These are phyloP conservation scores for Trissolcus basalis DNA, from an alignment of 1,140 invertebrate species.

Conservation along the genomic window DNA sequence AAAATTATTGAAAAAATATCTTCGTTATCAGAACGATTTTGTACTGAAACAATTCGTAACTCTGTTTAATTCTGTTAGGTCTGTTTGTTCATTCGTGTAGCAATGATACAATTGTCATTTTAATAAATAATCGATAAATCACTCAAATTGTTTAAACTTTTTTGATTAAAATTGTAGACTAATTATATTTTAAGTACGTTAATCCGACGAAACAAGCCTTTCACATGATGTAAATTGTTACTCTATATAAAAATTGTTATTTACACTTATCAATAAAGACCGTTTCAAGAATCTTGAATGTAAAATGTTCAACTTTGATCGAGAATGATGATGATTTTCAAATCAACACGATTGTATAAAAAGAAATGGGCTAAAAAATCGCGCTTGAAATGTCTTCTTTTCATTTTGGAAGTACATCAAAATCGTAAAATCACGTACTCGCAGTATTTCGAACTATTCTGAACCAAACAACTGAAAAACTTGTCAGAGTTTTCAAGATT, in stretches of 20 bases:
- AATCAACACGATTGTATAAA: background rate
- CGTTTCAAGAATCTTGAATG: conserved; percentile 42
- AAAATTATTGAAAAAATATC: too few relatives aligned
- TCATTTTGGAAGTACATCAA: background rate
- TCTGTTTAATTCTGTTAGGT: too few relatives aligned
- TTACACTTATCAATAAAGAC: conserved; percentile 64
- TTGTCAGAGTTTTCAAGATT: conserved; percentile 43
- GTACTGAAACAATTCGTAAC: too few relatives aligned
- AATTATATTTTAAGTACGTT: conserved; percentile 58
- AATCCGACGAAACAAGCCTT: conserved; percentile 64
- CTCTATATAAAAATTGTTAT: conserved; percentile 71
- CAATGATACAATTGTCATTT: too few relatives aligned
- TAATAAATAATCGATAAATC: too few relatives aligned
- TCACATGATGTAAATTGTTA: conserved; percentile 59
- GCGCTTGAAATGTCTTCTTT: background rate
- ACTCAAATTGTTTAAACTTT: too few relatives aligned
- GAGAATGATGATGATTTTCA: conserved; percentile 24
- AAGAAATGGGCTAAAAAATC: background rate
- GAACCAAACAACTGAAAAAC: background rate
- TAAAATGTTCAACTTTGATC: background rate
- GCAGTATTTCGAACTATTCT: background rate
- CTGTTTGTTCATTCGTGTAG: too few relatives aligned
- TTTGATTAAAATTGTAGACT: conserved; percentile 10
- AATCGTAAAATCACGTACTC: background rate
- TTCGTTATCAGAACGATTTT: too few relatives aligned